phyloP scores from a whole-genome alignment of 2,797 vertebrate species.

The Periophthalmus magnuspinnatus region DNA sequence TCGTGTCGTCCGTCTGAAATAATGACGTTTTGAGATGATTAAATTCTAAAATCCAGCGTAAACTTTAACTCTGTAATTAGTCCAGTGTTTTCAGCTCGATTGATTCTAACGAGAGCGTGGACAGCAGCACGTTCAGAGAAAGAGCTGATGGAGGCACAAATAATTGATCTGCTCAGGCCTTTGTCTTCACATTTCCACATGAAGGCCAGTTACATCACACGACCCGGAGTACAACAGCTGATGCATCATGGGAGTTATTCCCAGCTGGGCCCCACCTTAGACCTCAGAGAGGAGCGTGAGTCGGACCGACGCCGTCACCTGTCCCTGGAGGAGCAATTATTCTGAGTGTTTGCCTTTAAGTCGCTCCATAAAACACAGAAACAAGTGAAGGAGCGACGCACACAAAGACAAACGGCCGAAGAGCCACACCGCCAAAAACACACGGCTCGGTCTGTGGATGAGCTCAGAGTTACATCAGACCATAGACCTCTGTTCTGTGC shows the following conservation, averaged over 20 bases:
- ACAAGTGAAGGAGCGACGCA: slow-evolving; percentile 53
- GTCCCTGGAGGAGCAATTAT: slow-evolving; percentile 74
- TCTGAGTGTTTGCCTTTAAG: slow-evolving; percentile 63
- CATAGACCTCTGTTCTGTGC: slow-evolving; percentile 11
- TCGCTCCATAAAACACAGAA: slow-evolving; percentile 51
- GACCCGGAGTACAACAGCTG: slow-evolving; percentile 29
- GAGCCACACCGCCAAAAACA: slow-evolving; percentile 36
- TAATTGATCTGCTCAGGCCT: slow-evolving; percentile 31
- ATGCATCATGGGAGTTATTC: slow-evolving; percentile 55
- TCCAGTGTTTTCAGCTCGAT: neutral
- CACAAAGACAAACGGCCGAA: no score
- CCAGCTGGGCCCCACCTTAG: slow-evolving; percentile 31
- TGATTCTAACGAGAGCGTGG: neutral
- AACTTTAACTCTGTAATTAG: neutral
- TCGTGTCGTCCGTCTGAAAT: no score
- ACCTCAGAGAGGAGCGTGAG: slow-evolving; percentile 49
- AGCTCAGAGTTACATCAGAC: slow-evolving; percentile 35
- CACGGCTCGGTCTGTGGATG: slow-evolving; percentile 27
- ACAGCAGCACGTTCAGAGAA: slow-evolving; percentile 5
- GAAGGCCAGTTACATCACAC: slow-evolving; percentile 47
- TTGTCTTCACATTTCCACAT: slow-evolving; percentile 22
- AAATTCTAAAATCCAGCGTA: no score
- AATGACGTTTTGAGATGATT: no score
- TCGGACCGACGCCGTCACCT: slow-evolving; percentile 40
- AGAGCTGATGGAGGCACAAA: slow-evolving; percentile 9